Evolutionary conservation across 2,797 vertebrate species (phyloP).

Genomic region (Tiaroga cobitis): DNA sequence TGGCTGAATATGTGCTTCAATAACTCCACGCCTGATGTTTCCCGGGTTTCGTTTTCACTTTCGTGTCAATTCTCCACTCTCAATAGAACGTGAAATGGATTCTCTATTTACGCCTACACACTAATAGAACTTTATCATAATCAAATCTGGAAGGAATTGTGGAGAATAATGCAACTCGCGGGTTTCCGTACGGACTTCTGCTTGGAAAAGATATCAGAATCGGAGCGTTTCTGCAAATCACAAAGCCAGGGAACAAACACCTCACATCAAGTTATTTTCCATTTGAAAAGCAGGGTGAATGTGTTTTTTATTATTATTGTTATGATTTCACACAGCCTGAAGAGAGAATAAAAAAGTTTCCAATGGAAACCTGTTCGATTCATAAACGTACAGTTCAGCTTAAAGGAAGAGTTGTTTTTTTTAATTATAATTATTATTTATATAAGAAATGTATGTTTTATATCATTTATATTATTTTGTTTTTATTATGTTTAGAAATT

Average conservation of each 20-base stretch:
- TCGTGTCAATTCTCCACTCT: constrained; percentile 73
- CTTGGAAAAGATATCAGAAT: constrained; percentile 67
- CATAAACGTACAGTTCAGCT: neutral
- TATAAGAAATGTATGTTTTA: neutral
- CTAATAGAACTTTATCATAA: constrained; percentile 80
- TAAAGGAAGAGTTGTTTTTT: neutral
- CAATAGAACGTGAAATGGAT: constrained; percentile 78
- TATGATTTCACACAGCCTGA: constrained; percentile 45
- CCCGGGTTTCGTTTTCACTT: constrained; percentile 70
- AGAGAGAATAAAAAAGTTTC: constrained; percentile 62
- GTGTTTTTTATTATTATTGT: constrained; percentile 57
- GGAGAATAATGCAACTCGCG: constrained; percentile 57
- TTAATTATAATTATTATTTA: neutral
- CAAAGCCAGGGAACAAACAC: constrained; percentile 63
- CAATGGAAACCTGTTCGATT: constrained; percentile 48
- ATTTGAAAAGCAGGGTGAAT: constrained; percentile 68
- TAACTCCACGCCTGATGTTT: constrained; percentile 78
- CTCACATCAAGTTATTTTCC: constrained; percentile 63
- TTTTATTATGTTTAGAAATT: neutral
- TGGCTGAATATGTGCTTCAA: constrained; percentile 78
- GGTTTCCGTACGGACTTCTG: constrained; percentile 64
- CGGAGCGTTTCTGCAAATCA: constrained; percentile 51
- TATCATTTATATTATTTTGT: neutral
- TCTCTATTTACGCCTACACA: constrained; percentile 73
- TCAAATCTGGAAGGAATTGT: constrained; percentile 71